These are phyloP conservation scores for Stenurella melanura DNA, from an alignment of 2,888 invertebrate species.

Conservation along the genomic window DNA sequence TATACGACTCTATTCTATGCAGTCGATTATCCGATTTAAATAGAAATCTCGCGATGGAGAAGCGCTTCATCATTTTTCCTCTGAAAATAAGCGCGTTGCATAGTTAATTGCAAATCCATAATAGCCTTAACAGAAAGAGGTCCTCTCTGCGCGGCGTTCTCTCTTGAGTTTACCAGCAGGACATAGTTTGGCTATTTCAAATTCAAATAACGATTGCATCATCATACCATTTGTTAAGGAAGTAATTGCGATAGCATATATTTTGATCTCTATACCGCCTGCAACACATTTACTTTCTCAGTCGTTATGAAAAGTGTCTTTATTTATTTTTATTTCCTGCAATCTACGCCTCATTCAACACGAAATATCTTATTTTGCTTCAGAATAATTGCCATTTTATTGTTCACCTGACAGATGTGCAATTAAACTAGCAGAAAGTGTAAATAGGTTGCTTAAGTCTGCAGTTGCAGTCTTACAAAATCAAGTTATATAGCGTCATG, in stretches of 20 bases:
- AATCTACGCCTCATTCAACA: not conserved
- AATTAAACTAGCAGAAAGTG: not conserved
- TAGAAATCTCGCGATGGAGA: not conserved
- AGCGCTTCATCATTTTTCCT: not conserved
- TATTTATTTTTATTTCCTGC: not conserved
- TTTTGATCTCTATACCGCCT: constrained; percentile 3
- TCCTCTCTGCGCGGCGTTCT: not conserved
- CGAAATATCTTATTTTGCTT: constrained; percentile 7
- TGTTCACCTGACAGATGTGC: not conserved
- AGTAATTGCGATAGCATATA: not conserved
- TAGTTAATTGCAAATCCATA: constrained; percentile 4
- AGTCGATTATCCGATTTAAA: constrained; percentile 7
- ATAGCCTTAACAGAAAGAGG: not conserved
- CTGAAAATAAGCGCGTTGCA: not conserved
- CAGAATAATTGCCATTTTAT: constrained; percentile 4
- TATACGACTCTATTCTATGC: not conserved
- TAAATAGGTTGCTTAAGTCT: not conserved
- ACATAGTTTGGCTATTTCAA: constrained; percentile 7
- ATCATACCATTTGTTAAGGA: not conserved
- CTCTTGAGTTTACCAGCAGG: not conserved
- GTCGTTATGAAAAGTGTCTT: not conserved
- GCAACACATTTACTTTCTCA: constrained; percentile 7
- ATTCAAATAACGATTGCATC: constrained; percentile 5
- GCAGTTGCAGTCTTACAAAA: not conserved
- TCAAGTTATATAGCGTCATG: not conserved